These are phyloP conservation scores for Heptranchias perlo DNA, from an alignment of 2,113 vertebrate genomes.

Conservation along the genomic window DNA sequence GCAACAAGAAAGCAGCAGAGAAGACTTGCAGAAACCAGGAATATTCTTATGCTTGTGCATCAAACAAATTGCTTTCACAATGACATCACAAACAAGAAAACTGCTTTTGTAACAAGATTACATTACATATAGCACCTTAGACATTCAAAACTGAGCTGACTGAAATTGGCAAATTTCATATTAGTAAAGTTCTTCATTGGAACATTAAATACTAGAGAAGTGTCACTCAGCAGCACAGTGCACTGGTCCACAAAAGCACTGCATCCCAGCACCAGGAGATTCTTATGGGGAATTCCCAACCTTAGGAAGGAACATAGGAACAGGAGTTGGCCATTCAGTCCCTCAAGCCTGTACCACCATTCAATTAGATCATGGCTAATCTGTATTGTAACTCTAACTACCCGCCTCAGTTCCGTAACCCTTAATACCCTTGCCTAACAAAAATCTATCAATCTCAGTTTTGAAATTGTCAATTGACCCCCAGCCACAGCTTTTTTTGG, in stretches of 20 bases:
- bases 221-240: background rate
- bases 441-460: too few species aligned
- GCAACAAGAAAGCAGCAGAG: background rate
- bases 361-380: too few species aligned
- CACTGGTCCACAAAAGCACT: background rate
- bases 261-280: background rate
- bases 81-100: background rate
- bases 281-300: background rate
- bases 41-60: background rate
- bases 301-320: too few species aligned
- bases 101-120: background rate
- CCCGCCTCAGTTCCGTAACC: too few species aligned
- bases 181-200: background rate
- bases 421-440: too few species aligned
- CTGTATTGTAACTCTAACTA: too few species aligned
- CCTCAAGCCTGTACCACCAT: too few species aligned
- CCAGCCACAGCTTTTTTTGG: too few species aligned
- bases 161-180: background rate
- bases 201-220: background rate
- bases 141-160: background rate
- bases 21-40: background rate
- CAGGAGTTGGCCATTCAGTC: too few species aligned
- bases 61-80: background rate
- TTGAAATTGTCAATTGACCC: too few species aligned
- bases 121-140: background rate